These are phyloP conservation scores for Labeo catla DNA, from an alignment of 2,113 vertebrate species.

Conservation along the genomic window DNA sequence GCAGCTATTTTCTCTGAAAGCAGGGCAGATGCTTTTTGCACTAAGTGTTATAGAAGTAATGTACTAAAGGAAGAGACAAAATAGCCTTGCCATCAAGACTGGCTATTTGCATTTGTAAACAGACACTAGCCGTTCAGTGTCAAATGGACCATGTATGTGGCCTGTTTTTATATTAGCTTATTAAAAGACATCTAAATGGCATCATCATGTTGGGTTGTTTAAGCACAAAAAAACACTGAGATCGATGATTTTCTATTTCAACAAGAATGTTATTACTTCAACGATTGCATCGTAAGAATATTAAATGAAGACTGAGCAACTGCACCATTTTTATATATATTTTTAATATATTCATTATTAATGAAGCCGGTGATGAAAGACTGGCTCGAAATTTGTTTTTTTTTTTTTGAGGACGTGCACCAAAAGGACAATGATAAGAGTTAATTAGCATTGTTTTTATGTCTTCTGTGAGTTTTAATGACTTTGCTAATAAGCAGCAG, in stretches of 20 bases:
- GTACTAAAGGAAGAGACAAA: not conserved
- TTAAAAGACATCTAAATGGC: not conserved
- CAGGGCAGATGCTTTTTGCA: not conserved
- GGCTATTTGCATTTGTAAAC: constrained; percentile 13
- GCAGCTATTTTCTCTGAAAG: not conserved
- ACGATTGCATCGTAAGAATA: too few relatives aligned
- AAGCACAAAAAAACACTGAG: not conserved
- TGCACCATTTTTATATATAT: constrained; percentile 18
- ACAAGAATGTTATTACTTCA: not conserved
- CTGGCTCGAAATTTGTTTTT: not conserved
- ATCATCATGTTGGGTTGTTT: not conserved
- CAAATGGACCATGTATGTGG: not conserved
- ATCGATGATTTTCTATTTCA: not conserved
- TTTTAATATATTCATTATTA: constrained; percentile 34
- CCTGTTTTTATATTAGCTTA: not conserved
- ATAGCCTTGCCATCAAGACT: constrained; percentile 2
- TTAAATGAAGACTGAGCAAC: not conserved
- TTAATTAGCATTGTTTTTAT: constrained; percentile 46
- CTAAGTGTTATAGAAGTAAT: constrained; percentile 4
- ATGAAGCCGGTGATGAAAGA: constrained; percentile 48
- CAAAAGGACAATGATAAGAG: constrained; percentile 38
- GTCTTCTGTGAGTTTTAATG: constrained; percentile 32
- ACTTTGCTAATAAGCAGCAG: constrained; percentile 27
- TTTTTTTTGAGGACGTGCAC: not conserved
- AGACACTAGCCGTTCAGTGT: not conserved